Conservation (phyloP, 2,113 vertebrate species). For the Apteryx mantelli region DNA sequence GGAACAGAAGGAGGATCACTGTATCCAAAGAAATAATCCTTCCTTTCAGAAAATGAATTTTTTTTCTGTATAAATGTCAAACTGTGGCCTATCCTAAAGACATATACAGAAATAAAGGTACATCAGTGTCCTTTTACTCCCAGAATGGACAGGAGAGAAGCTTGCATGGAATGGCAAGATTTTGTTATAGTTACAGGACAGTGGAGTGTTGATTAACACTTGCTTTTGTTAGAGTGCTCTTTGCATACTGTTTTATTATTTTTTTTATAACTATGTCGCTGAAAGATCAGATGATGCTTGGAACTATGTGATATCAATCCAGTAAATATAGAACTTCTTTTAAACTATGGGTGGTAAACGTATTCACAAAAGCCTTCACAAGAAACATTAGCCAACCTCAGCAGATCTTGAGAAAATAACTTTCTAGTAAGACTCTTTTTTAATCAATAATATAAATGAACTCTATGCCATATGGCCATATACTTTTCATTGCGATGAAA, state of each 20-base stretch:
- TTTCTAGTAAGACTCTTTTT: background rate
- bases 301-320: background rate
- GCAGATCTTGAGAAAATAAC: background rate
- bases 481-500: background rate
- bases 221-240: background rate
- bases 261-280: background rate
- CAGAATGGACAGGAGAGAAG: background rate
- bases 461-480: background rate
- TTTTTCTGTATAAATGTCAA: background rate
- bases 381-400: background rate
- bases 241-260: background rate
- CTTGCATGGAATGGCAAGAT: background rate
- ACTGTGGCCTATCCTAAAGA: background rate
- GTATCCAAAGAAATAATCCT: slow-evolving; percentile 3
- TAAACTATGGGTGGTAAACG: background rate
- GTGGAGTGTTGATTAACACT: background rate
- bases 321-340: background rate
- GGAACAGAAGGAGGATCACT: background rate
- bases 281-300: background rate
- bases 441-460: background rate
- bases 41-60: slow-evolving; percentile 14
- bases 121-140: background rate
- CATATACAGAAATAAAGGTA: background rate
- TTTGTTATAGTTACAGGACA: background rate
- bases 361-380: background rate